Base-by-base conservation (phyloP, 2,113 vertebrate species). In the Tor tambroides region DNA sequence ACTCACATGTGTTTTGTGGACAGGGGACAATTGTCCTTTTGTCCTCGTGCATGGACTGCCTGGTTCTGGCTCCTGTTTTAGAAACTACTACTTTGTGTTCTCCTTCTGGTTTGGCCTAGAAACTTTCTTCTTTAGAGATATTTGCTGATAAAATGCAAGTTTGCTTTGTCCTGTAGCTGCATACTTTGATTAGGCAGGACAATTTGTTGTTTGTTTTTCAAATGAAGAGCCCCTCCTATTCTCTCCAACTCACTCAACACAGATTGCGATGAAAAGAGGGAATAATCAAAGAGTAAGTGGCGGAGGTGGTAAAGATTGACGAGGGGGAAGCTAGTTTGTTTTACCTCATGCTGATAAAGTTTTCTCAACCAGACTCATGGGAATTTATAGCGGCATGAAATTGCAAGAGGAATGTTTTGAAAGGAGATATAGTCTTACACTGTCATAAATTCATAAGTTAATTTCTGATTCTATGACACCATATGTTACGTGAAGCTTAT, bases 1-100 rank as follows among this genome's bases (percentile, higher is more conserved):
- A 80, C 38, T 21, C 41, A 21, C 69, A 83, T 85, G 83, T 35
- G 63, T 81, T 78, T 61, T 67, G 63, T 35, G 56, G 54, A 71
- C 71, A 32, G 61, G 63, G 74, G 77, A 88, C 83, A 88, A 72
- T 84, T 84, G 81, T 86, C 76, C 83, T 87, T 88, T 90, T 87
- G 88, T 91, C 88, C 88, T 85, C 61, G 11, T 15, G 15, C 49
- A 78, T 80, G 14, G 69, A 54, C 56, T 69, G 28, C 59, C 41
- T n/a, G 12, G 19, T 71, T 81, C 51, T 81, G 83, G 21, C 26
- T 59, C 56, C 51, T 72, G 56, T 85, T 69, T 49, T 8, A 77
- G 71, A 87, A 59, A 78, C 59, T 21, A 75, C 4, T 38, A 6
- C 43, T 46, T 81, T 56, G 38, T 56, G 69, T 65, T 54, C 35